A percentile compares a stretch with the other conserved stretches of the same genome.
These are phyloP conservation scores for Aspiorhynchus laticeps DNA, from an alignment of 2,113 vertebrate genomes.

Conservation along the genomic window DNA sequence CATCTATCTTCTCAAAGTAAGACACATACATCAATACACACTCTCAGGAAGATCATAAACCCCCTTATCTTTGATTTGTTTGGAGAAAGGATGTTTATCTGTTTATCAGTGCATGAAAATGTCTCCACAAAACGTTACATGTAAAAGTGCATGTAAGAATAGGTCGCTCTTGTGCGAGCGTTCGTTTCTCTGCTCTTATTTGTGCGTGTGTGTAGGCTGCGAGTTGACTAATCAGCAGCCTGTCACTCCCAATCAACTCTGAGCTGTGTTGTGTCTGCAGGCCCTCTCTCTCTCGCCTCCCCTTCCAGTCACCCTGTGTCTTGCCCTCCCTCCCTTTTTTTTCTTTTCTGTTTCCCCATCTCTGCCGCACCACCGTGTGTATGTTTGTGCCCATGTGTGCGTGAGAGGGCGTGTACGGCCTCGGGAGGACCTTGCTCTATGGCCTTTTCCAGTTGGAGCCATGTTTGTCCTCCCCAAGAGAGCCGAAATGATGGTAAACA, in stretches of 20 bases:
- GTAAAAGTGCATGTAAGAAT: slow-evolving; percentile 2
- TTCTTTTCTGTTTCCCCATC: background rate
- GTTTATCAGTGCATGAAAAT: slow-evolving; percentile 16
- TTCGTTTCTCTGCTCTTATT: slow-evolving; percentile 36
- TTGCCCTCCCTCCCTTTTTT: slow-evolving; percentile 36
- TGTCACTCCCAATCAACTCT: slow-evolving; percentile 79
- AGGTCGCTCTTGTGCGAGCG: slow-evolving; percentile 21
- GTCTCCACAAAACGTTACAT: background rate
- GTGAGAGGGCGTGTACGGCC: slow-evolving; percentile 51
- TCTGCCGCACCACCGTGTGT: slow-evolving; percentile 50
- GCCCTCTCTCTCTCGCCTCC: slow-evolving; percentile 55
- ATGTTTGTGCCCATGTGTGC: slow-evolving; percentile 32
- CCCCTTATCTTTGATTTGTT: background rate
- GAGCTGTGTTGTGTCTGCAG: slow-evolving; percentile 73
- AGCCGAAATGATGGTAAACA: slow-evolving; percentile 72
- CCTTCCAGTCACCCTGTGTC: slow-evolving; percentile 50
- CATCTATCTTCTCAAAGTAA: slow-evolving; percentile 97
- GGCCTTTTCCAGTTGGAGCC: slow-evolving; percentile 66
- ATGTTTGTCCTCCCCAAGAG: slow-evolving; percentile 61
- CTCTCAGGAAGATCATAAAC: background rate
- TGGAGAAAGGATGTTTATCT: slow-evolving; percentile 1
- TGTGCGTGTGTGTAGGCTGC: slow-evolving; percentile 62
- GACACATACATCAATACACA: background rate
- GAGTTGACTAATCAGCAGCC: slow-evolving; percentile 82
- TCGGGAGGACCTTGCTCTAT: slow-evolving; percentile 58